Conservation (phyloP, 2,888 invertebrate species). For the Drosophila fulvimacula region DNA sequence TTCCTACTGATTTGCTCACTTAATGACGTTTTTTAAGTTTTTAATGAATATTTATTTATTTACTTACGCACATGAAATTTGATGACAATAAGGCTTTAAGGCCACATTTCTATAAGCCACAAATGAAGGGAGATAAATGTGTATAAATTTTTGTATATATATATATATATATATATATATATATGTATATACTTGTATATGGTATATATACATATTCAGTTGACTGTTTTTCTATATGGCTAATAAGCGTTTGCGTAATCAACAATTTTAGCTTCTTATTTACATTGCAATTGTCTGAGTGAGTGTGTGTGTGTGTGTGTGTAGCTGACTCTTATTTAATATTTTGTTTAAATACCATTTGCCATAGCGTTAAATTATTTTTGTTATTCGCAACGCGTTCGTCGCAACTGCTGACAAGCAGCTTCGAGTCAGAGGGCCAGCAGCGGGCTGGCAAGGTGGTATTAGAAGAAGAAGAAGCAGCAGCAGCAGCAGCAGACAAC, state of each 20-base stretch:
- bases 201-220: neutral
- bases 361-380: slow-evolving; percentile 62
- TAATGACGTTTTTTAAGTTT: slow-evolving; percentile 4
- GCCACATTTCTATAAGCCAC: slow-evolving; percentile 28
- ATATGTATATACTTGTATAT: neutral
- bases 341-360: slow-evolving; percentile 71
- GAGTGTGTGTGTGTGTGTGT: slow-evolving; percentile 12
- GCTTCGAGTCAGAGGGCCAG: neutral
- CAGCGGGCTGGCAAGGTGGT: neutral
- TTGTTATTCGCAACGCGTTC: slow-evolving; percentile 70
- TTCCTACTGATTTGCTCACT: neutral
- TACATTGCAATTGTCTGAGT: slow-evolving; percentile 40
- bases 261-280: slow-evolving; percentile 69
- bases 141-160: neutral
- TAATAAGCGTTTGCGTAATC: slow-evolving; percentile 73
- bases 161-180: neutral
- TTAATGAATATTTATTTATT: slow-evolving; percentile 11
- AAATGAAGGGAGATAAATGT: slow-evolving; percentile 37
- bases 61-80: slow-evolving; percentile 22
- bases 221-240: slow-evolving; percentile 26
- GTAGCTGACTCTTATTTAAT: slow-evolving; percentile 55
- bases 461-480: neutral
- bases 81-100: slow-evolving; percentile 11
- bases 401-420: slow-evolving; percentile 41
- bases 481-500: slow-evolving; percentile 17